phyloP scores from a whole-genome alignment of 2,888 invertebrate species.

The Parapristionchus giblindavisi region DNA sequence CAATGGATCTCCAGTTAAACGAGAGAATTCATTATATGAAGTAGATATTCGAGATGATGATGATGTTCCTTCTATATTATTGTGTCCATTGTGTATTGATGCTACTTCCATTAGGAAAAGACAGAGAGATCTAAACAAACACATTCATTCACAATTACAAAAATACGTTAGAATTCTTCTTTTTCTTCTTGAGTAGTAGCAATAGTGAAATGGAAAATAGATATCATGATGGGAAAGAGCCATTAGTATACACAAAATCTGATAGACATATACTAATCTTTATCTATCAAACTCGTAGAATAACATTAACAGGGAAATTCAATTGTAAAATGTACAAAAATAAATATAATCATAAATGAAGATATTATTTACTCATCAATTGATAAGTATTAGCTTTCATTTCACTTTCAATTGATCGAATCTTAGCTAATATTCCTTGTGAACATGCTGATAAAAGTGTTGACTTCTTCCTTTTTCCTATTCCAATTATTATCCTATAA shows the following conservation, averaged over 20 bases:
- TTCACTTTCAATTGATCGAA: slow-evolving; percentile 31
- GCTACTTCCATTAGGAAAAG: background rate
- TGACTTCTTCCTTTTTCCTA: background rate
- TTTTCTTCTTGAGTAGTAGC: no score
- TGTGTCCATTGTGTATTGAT: slow-evolving; percentile 2
- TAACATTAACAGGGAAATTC: background rate
- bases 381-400: slow-evolving; percentile 14
- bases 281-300: slow-evolving; percentile 28
- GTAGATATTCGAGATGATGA: background rate
- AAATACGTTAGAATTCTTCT: no score
- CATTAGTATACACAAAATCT: background rate
- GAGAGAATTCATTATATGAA: slow-evolving; percentile 1
- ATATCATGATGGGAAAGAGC: background rate
- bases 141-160: background rate
- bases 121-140: background rate
- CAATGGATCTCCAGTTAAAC: background rate
- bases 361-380: slow-evolving; percentile 3
- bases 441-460: background rate
- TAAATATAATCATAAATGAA: no score
- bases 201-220: no score
- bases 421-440: slow-evolving; percentile 24
- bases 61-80: background rate
- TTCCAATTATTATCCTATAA: slow-evolving; percentile 10
- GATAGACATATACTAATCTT: background rate
- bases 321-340: no score